A percentile compares a stretch with the other conserved stretches of the same genome.
These are phyloP conservation scores for Halcyon senegalensis DNA, from an alignment of 2,113 vertebrate species.

Conservation along the genomic window DNA sequence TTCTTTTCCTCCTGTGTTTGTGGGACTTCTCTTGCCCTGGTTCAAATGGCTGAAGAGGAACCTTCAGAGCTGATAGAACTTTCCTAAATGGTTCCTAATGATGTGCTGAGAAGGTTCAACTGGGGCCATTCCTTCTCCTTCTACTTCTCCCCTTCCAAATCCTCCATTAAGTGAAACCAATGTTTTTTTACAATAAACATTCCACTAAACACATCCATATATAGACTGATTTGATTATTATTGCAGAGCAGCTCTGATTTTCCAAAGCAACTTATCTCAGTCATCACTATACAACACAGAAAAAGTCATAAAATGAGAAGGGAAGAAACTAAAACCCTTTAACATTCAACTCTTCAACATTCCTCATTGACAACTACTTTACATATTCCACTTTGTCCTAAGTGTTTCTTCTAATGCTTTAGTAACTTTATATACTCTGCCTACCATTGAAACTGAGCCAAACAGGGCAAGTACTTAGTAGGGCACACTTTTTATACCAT, in stretches of 20 bases:
- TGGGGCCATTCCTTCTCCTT: not conserved
- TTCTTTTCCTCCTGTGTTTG: not conserved
- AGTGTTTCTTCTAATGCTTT: conserved; percentile 1
- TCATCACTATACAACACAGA: not conserved
- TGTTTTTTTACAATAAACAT: conserved; percentile 17
- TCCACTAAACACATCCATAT: not conserved
- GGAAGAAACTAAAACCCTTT: conserved; percentile 22
- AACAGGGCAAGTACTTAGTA: not conserved
- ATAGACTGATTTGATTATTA: conserved; percentile 31
- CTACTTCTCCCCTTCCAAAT: not conserved
- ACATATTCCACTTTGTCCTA: not conserved
- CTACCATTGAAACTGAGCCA: not conserved
- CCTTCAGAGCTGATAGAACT: not conserved
- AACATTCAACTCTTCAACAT: not conserved
- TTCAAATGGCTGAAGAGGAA: not conserved
- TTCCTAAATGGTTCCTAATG: not conserved
- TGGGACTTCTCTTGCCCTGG: not conserved
- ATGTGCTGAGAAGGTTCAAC: not conserved
- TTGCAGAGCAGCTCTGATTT: conserved; percentile 23
- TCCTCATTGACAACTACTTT: not conserved
- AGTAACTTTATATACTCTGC: not conserved
- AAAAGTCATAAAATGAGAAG: conserved; percentile 24
- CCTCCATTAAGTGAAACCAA: conserved; percentile 3
- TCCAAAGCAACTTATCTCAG: conserved; percentile 33
- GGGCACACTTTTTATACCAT: not conserved